Percentiles rank a stretch among this genome's conserved stretches.
phyloP scores from a whole-genome alignment of 2,797 vertebrate species.

The Sebastes goodei region DNA sequence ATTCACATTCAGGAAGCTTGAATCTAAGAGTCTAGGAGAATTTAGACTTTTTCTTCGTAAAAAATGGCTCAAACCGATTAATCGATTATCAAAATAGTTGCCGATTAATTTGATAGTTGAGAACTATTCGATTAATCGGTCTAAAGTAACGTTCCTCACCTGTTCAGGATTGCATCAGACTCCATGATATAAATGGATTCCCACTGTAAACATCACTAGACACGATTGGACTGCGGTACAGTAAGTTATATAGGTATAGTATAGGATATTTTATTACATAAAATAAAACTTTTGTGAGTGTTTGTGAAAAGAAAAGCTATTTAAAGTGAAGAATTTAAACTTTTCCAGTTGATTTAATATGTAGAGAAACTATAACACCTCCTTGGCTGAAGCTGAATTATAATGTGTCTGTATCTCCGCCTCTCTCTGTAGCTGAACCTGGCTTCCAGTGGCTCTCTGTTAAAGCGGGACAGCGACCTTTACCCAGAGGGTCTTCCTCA shows the following conservation, averaged over 20 bases:
- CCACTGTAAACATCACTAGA: background rate
- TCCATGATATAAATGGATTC: background rate
- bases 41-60: too few relatives aligned
- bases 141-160: background rate
- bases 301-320: background rate
- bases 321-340: background rate
- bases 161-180: background rate
- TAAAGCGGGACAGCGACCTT: conserved; percentile 93
- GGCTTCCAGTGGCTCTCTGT: conserved; percentile 90
- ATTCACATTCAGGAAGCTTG: too few relatives aligned
- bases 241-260: background rate
- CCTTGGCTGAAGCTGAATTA: background rate
- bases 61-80: too few relatives aligned
- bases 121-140: too few relatives aligned
- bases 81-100: too few relatives aligned
- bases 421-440: conserved; percentile 86
- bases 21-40: fast-evolving
- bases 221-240: fast-evolving
- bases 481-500: conserved; percentile 95
- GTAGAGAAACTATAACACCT: background rate
- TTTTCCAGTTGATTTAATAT: background rate
- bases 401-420: background rate
- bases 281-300: too few relatives aligned
- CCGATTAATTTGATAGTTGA: too few relatives aligned
- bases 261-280: background rate